Conservation (phyloP, 1,140 invertebrate genomes). For the Aphelenchoides avenae region DNA sequence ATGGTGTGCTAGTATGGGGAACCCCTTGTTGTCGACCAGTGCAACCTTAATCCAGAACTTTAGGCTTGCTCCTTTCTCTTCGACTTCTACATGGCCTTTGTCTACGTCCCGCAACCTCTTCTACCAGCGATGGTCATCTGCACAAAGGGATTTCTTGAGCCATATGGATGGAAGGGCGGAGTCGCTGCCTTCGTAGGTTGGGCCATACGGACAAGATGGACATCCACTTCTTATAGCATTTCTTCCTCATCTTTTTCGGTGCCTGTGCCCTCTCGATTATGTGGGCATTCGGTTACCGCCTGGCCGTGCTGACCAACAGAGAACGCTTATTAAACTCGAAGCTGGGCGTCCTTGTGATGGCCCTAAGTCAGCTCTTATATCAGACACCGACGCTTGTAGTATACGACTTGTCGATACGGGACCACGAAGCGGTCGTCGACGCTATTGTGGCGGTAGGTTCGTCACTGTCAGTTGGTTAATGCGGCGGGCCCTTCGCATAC, state of each 20-base stretch:
- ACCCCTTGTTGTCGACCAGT: too few relatives aligned
- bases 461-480: too few relatives aligned
- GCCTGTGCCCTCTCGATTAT: conserved; percentile 7
- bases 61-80: background rate
- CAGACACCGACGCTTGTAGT: background rate
- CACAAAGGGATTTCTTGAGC: conserved; percentile 11
- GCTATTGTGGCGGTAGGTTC: background rate
- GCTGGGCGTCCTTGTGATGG: background rate
- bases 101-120: conserved; percentile 5
- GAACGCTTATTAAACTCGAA: conserved; percentile 4
- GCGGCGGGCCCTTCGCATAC: too few relatives aligned
- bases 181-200: background rate
- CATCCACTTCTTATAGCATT: too few relatives aligned
- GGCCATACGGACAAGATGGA: too few relatives aligned
- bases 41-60: too few relatives aligned
- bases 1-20: too few relatives aligned
- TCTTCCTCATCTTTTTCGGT: background rate
- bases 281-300: background rate
- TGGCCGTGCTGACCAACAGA: conserved; percentile 1
- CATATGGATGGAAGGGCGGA: background rate
- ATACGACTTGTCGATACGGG: background rate
- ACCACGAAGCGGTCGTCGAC: background rate
- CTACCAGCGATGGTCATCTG: conserved; percentile 1
- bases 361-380: background rate
- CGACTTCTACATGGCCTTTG: background rate